phyloP scores from a whole-genome alignment of 2,113 vertebrate genomes.

The Chinchilla lanigera region DNA sequence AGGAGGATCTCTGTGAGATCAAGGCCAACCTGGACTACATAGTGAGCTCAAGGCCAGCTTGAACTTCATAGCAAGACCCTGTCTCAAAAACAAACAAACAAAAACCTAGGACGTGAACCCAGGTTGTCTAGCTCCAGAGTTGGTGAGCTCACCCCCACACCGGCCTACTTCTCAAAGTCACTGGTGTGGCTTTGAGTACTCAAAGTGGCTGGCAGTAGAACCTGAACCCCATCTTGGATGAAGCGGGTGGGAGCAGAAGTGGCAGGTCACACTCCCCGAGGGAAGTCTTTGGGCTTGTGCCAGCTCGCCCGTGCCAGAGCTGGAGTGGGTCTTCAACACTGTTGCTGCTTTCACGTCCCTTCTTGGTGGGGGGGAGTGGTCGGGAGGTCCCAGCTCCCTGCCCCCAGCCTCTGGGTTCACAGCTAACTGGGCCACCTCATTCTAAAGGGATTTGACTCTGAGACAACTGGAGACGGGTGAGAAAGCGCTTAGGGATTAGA shows the following conservation, averaged over 20 bases:
- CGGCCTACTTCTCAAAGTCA: background rate
- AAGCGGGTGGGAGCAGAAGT: background rate
- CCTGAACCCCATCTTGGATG: background rate
- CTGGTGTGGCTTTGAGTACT: background rate
- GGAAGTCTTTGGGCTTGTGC: background rate
- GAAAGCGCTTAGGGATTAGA: conserved; percentile 80
- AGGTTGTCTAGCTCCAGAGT: background rate
- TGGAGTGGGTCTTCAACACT: background rate
- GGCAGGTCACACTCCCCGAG: background rate
- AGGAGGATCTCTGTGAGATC: background rate
- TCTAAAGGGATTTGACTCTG: conserved; percentile 74
- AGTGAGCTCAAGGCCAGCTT: background rate
- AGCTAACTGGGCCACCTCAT: conserved; percentile 71
- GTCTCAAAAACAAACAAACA: background rate
- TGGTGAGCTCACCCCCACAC: background rate
- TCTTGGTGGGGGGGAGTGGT: no score
- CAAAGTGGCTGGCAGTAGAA: background rate
- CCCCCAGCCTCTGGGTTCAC: background rate
- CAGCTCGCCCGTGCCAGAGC: background rate
- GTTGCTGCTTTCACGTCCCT: background rate
- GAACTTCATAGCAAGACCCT: background rate
- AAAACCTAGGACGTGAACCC: background rate
- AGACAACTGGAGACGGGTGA: conserved; percentile 75
- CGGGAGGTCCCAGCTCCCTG: background rate
- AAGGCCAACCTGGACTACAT: background rate